Percentiles rank a stretch among this genome's conserved stretches.
Evolutionary conservation across 2,888 invertebrate genomes (phyloP).

Genomic region (Belgica antarctica): DNA sequence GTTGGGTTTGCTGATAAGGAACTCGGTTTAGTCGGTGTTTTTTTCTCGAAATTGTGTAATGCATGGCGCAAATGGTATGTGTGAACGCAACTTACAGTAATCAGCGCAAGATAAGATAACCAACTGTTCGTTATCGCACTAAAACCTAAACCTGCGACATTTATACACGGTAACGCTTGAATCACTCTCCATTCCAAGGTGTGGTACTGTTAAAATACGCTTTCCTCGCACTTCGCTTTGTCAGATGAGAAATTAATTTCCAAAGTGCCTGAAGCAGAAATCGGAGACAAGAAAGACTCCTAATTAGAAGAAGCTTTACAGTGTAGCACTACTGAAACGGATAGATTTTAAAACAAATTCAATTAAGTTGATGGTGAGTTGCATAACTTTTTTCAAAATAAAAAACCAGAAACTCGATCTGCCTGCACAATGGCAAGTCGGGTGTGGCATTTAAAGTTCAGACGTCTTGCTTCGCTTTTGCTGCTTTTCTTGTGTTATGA

Average conservation of each 20-base stretch:
- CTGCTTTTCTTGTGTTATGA: slow-evolving; percentile 11
- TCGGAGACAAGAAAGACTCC: not conserved
- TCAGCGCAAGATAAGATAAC: not conserved
- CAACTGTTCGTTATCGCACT: not conserved
- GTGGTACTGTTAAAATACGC: not conserved
- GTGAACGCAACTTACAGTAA: not conserved
- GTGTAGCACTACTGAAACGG: not conserved
- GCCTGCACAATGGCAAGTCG: not conserved
- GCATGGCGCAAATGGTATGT: not conserved
- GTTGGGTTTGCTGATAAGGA: too few species aligned
- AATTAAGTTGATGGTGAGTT: slow-evolving; percentile 41
- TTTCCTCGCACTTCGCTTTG: not conserved
- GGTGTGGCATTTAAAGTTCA: slow-evolving; percentile 27
- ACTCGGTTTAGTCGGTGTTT: too few species aligned
- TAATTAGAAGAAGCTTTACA: not conserved
- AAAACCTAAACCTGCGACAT: not conserved
- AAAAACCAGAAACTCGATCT: not conserved
- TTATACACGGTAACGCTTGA: too few species aligned
- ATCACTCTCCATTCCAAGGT: slow-evolving; percentile 16
- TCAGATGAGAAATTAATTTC: slow-evolving; percentile 8
- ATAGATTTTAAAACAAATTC: slow-evolving; percentile 30
- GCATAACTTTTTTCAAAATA: slow-evolving; percentile 27
- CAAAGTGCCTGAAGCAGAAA: not conserved
- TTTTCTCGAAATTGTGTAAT: too few species aligned
- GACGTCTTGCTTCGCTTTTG: not conserved